These are phyloP conservation scores for Acleris cristana DNA, from an alignment of 2,888 invertebrate genomes.

Conservation along the genomic window DNA sequence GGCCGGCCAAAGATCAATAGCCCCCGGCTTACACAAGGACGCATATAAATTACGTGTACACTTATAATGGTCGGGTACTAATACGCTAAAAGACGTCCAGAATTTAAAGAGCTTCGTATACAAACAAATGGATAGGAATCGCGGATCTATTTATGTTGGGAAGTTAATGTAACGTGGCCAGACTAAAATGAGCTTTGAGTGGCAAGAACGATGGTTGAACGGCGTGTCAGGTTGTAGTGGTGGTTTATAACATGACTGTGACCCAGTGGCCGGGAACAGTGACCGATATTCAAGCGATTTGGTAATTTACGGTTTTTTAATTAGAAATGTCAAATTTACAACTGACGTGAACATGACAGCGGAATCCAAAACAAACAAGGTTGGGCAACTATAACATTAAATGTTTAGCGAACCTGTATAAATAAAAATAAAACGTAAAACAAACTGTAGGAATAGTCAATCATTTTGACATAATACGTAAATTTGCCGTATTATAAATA, in stretches of 20 bases:
- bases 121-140: not conserved
- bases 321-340: not conserved
- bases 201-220: not conserved
- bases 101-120: not conserved
- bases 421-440: no score
- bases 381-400: no score
- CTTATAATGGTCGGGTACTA: slow-evolving; percentile 14
- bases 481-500: no score
- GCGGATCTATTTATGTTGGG: not conserved
- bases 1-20: slow-evolving; percentile 27
- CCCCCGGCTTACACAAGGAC: slow-evolving; percentile 17
- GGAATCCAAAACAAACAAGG: no score
- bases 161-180: not conserved
- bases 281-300: slow-evolving; percentile 23
- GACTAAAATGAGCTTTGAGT: not conserved
- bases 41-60: slow-evolving; percentile 15
- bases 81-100: not conserved
- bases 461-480: no score
- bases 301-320: slow-evolving; percentile 9
- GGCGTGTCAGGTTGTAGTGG: not conserved
- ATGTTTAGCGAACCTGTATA: no score
- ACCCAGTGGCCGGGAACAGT: slow-evolving; percentile 11
- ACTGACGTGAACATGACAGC: not conserved
- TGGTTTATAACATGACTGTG: slow-evolving; percentile 5
- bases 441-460: no score